phyloP scores from a whole-genome alignment of 2,113 vertebrate species.

The Bettongia penicillata region DNA sequence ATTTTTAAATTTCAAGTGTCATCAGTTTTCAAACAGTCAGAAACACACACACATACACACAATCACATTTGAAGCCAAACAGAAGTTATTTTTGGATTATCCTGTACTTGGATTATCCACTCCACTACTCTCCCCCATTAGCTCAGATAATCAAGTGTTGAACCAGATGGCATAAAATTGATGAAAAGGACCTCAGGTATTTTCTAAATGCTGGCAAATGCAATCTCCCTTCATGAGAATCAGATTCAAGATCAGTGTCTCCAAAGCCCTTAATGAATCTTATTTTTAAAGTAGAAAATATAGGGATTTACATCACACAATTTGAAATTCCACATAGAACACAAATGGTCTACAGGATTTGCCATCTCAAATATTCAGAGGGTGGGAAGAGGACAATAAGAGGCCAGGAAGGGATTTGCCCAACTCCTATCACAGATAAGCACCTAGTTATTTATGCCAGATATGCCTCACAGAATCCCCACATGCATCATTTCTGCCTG shows the following conservation, averaged over 20 bases:
- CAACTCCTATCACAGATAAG: constrained; percentile 49
- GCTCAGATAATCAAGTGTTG: background rate
- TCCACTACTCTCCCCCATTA: background rate
- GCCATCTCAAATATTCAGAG: constrained; percentile 4
- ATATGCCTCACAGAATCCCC: constrained; percentile 62
- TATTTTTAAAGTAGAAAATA: background rate
- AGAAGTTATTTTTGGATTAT: background rate
- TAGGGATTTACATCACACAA: background rate
- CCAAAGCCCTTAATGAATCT: background rate
- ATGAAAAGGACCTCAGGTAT: background rate
- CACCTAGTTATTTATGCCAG: constrained; percentile 58
- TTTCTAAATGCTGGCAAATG: background rate
- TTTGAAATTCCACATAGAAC: background rate
- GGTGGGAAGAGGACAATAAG: constrained; percentile 49
- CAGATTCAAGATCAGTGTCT: background rate
- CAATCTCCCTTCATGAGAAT: background rate
- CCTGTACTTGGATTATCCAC: background rate
- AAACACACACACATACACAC: no score
- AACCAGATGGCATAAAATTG: background rate
- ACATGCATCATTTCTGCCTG: constrained; percentile 63
- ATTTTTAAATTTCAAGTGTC: background rate
- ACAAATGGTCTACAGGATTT: constrained; percentile 53
- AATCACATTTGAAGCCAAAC: background rate
- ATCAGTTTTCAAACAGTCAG: background rate
- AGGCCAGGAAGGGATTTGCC: constrained; percentile 66